Percentiles rank a stretch among this genome's conserved stretches.
Evolutionary conservation across 2,797 vertebrate species (phyloP).

Genomic region (Lutjanus argentimaculatus): DNA sequence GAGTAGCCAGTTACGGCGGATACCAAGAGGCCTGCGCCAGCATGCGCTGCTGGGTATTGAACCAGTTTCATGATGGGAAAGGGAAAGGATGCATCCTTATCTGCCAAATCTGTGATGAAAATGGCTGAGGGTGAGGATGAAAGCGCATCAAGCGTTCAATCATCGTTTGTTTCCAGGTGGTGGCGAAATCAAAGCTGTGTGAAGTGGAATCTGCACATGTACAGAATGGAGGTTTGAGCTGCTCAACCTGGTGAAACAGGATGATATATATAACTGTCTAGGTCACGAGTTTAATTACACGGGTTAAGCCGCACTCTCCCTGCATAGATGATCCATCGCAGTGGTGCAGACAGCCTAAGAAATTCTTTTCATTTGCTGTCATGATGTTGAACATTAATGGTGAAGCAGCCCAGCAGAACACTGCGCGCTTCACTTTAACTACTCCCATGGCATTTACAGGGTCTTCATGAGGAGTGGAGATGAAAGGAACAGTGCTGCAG

Average conservation of each 20-base stretch:
- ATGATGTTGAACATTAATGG: conserved; percentile 41
- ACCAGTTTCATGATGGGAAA: conserved; percentile 29
- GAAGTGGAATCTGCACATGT: conserved; percentile 1
- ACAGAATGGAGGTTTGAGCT: not conserved
- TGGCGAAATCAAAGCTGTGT: not conserved
- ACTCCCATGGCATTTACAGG: conserved; percentile 65
- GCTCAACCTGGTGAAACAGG: not conserved
- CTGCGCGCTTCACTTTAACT: conserved; percentile 56
- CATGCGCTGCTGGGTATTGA: conserved; percentile 20
- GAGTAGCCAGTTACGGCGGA: conserved; percentile 42
- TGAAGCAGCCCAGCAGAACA: conserved; percentile 47
- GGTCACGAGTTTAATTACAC: conserved; percentile 48
- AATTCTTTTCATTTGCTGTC: conserved; percentile 48
- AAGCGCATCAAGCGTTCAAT: conserved; percentile 37
- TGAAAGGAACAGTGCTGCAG: conserved; percentile 67
- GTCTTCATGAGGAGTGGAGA: conserved; percentile 68
- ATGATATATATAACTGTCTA: conserved; percentile 3
- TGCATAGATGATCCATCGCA: conserved; percentile 36
- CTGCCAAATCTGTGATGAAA: conserved; percentile 58
- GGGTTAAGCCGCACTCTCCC: conserved; percentile 29
- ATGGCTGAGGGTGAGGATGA: conserved; percentile 32
- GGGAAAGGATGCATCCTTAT: conserved; percentile 44
- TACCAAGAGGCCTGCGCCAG: conserved; percentile 35
- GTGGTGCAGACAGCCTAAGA: conserved; percentile 17
- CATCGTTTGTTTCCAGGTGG: conserved; percentile 41